Conservation (phyloP, 2,888 invertebrate genomes). For the Phlogophora meticulosa region DNA sequence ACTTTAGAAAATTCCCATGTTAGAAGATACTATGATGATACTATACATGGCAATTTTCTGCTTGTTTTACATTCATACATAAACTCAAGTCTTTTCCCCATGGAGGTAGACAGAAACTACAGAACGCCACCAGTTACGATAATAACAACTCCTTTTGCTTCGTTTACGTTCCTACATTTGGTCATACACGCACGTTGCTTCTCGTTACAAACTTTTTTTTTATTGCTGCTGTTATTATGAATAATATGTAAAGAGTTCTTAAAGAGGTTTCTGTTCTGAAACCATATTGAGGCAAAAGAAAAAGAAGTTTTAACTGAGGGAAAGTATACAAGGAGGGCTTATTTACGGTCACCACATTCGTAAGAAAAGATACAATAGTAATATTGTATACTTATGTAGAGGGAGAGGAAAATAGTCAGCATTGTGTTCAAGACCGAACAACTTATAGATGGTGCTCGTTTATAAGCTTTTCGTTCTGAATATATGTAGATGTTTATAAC, state of each 20-base stretch:
- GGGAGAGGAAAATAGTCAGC: neutral
- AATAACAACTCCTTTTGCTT: too few relatives aligned
- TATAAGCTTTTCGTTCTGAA: too few relatives aligned
- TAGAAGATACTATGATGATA: neutral
- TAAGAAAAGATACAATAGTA: neutral
- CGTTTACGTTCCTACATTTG: too few relatives aligned
- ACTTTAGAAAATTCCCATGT: slow-evolving; percentile 21
- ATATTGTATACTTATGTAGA: neutral
- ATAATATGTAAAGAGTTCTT: neutral
- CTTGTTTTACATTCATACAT: too few relatives aligned
- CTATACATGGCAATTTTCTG: neutral
- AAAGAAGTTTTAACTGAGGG: neutral
- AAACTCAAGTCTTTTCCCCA: too few relatives aligned
- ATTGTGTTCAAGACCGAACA: neutral
- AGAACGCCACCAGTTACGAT: too few relatives aligned
- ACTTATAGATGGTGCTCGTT: too few relatives aligned
- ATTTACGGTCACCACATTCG: neutral
- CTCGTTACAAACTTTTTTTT: too few relatives aligned
- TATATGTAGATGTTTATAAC: neutral
- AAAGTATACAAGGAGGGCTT: neutral
- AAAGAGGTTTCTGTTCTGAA: neutral
- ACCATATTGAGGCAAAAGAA: neutral
- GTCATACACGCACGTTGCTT: too few relatives aligned
- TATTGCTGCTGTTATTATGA: neutral
- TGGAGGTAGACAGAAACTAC: too few relatives aligned